Conservation (phyloP, 2,113 vertebrate genomes). For the Seriola aureovittata region DNA sequence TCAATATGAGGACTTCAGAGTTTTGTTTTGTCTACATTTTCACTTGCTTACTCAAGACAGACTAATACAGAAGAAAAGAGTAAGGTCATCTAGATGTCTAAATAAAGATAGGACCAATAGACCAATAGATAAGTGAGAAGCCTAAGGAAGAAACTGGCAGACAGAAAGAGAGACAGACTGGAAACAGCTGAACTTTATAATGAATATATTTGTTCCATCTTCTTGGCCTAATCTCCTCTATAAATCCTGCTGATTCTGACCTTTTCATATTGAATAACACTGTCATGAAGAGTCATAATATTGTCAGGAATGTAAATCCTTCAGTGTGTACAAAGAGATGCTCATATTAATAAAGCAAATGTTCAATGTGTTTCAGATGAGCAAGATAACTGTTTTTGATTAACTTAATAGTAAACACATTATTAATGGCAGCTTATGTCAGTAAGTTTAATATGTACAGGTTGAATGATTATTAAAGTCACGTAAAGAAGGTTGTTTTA, state of each 20-base stretch:
- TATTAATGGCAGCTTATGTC: not conserved
- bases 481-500: not conserved
- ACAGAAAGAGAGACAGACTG: not conserved
- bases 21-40: not conserved
- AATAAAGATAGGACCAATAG: not conserved
- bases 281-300: not conserved
- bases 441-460: not conserved
- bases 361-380: slow-evolving; percentile 6
- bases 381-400: not conserved
- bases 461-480: slow-evolving; percentile 19
- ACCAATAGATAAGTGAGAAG: not conserved
- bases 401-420: slow-evolving; percentile 6
- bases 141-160: not conserved
- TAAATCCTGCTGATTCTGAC: slow-evolving; percentile 9
- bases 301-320: not conserved
- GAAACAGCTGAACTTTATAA: slow-evolving; percentile 16
- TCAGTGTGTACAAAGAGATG: not conserved
- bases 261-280: not conserved
- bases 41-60: not conserved
- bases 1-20: not conserved
- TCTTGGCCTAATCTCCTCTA: not conserved
- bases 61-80: not conserved
- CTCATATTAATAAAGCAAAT: not conserved
- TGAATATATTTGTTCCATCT: slow-evolving; percentile 6
- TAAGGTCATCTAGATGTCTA: not conserved